phyloP scores from a whole-genome alignment of 2,797 vertebrate species.

The Benthosema pterotum region DNA sequence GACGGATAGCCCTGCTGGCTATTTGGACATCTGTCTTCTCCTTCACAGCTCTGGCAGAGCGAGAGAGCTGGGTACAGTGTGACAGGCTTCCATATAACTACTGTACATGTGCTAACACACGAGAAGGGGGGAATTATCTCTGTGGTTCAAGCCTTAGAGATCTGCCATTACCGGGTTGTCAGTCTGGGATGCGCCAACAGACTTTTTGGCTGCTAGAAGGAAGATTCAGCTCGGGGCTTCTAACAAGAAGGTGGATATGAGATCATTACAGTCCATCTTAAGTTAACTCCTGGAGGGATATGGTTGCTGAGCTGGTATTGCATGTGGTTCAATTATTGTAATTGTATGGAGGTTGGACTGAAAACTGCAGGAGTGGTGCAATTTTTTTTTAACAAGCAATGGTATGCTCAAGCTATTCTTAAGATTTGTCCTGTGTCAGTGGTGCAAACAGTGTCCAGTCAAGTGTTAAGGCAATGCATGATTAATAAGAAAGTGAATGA shows the following conservation, averaged over 20 bases:
- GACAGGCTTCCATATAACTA: conserved; percentile 58
- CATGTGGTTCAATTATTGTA: conserved; percentile 60
- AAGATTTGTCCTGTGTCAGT: too few relatives aligned
- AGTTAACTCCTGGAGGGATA: conserved; percentile 61
- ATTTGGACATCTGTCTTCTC: conserved; percentile 78
- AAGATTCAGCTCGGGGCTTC: conserved; percentile 51
- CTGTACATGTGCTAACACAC: conserved; percentile 59
- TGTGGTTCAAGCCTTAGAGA: conserved; percentile 64
- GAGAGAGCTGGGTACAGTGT: conserved; percentile 60
- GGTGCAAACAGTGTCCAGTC: too few relatives aligned
- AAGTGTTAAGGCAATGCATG: too few relatives aligned
- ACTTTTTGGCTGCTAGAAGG: conserved; percentile 60
- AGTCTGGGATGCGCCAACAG: conserved; percentile 62
- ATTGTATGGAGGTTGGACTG: conserved; percentile 62
- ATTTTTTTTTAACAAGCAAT: not conserved
- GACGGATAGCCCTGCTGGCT: conserved; percentile 74
- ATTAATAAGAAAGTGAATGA: too few relatives aligned
- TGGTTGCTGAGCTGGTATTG: conserved; percentile 39
- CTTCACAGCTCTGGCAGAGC: conserved; percentile 56
- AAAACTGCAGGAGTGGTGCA: conserved; percentile 35
- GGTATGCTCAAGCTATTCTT: not conserved
- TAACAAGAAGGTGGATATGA: conserved; percentile 59
- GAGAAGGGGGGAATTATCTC: conserved; percentile 56
- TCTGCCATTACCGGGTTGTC: conserved; percentile 77
- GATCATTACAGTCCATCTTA: conserved; percentile 69